Evolutionary conservation across 2,888 invertebrate species (phyloP), one percentile per base, ranked within the genome.

Genomic region (Lasioglossum malachurum): DNA sequence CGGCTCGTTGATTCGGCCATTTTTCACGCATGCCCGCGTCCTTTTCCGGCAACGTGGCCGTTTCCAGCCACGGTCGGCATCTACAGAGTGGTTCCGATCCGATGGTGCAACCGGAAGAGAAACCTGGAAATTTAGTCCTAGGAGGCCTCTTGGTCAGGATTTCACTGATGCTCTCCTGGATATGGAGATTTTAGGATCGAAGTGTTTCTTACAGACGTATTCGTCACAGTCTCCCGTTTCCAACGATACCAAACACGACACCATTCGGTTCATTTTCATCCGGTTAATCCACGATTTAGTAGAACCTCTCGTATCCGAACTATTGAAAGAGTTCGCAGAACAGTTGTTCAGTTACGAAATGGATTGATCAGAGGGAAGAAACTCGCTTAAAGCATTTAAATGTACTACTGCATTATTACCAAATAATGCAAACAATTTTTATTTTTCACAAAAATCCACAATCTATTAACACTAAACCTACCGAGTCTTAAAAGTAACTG

Each of bases 11-110:
- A 86, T 83, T 83, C 87, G 74, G 14, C 78, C 73, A 86, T 89
- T 89, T 89, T 88, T 89, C 89, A 89, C 88, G 87, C 85, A 84
- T 80, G 87, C 80, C 67, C 73, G 78, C 82, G 60, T 80, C 78
- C 75, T 79, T 81, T 77, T 80, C 60, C 81, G 72, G 77, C 60
- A 27, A 60, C 60, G 60, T 53, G 53, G 23, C 23, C 53, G 53
- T 53, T 53, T 23, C 23, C 10, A 53, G 10, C 53, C 53, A 23
- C 78, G 35, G 75, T 71, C 27, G 44, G 69, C 75, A 44, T 23
- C 71, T 64, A 67, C 72, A 71, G 44, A 60, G 64, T n/a, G 75
- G n/a, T 78, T 49, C 73, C 44, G 86, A 53, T 53, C 53, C 53
- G 23, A 53, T 23, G 53, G 53, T n/a, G 53, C 53, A 53, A 53